Evolutionary conservation across 2,888 invertebrate genomes (phyloP), one percentile per base, ranked within the genome.

Genomic region (Diarsia mendica): DNA sequence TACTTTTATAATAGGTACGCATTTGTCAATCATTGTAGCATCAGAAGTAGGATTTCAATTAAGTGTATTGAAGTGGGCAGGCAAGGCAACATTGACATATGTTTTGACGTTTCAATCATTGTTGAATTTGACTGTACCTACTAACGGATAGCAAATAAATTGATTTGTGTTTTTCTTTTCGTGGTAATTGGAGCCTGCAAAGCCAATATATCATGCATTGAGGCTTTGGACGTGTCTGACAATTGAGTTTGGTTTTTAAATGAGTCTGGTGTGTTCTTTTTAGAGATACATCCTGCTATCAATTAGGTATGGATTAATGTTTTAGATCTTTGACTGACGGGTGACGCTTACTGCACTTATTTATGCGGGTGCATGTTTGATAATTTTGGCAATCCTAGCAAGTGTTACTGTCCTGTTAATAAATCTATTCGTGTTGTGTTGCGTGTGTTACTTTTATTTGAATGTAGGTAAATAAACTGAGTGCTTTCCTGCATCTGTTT

Each of bases 1-100:
- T 75, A 79, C 79, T 82, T 83, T 79, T 84, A 79, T 85, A 86
- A 87, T 83, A 87, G 87, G 73, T 68, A 61, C 70, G 55, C 90
- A 91, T 91, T 90, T 89, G 86, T 90, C 89, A 89, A 82, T 86
- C 77, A 89, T 89, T 90, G 90, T 91, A 84, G 79, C 77, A 82
- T 88, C 86, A 87, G 89, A 87, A 87, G 85, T 79, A 86, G 78
- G 80, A 89, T 88, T 83, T 91, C 86, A 88, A 90, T 91, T 89
- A 86, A 82, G 82, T 81, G 70, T 85, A 86, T 87, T 87, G 81
- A 82, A 74, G 87, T 84, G 85, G 85, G 84, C 78, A 85, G 77
- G 83, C 81, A 77, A 72, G 82, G 79, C 81, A 86, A 67, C 83
- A 80, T 77, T 87, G 81, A 87, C 82, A 83, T 85, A 83, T 87